phyloP scores from a whole-genome alignment of 2,113 vertebrate species.

The Cynoglossus semilaevis region DNA sequence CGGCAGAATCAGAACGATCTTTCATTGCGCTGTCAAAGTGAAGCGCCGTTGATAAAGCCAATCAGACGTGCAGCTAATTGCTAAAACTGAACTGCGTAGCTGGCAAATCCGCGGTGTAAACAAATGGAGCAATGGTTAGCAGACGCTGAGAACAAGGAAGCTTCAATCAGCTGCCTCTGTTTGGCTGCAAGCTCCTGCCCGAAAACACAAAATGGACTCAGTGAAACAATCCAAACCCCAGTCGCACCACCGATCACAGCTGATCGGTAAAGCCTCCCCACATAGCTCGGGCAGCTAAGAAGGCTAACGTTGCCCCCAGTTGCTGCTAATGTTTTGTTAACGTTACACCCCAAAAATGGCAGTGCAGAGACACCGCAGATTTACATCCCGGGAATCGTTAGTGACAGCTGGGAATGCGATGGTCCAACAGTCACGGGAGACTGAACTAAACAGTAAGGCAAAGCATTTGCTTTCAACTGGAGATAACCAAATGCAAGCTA shows the following conservation, averaged over 20 bases:
- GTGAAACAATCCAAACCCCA: constrained; percentile 20
- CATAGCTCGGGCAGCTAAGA: constrained; percentile 32
- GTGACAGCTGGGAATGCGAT: constrained; percentile 72
- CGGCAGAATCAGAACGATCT: constrained; percentile 13
- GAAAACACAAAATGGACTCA: constrained; percentile 32
- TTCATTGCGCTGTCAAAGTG: constrained; percentile 46
- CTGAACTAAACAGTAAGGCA: background rate
- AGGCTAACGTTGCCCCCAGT: constrained; percentile 29
- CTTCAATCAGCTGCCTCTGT: constrained; percentile 1
- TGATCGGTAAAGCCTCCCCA: constrained; percentile 43
- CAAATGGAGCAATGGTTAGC: constrained; percentile 62
- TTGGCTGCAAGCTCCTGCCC: constrained; percentile 11
- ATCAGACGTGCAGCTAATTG: constrained; percentile 54
- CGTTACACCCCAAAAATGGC: constrained; percentile 76
- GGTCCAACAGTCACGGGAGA: constrained; percentile 23
- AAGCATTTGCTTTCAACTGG: constrained; percentile 1
- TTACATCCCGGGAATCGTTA: constrained; percentile 56
- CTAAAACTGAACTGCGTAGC: constrained; percentile 72
- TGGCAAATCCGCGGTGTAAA: constrained; percentile 75
- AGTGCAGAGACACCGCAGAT: constrained; percentile 66
- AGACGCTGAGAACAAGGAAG: constrained; percentile 40
- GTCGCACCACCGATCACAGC: constrained; percentile 41
- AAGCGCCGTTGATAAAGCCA: constrained; percentile 34
- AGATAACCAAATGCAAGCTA: constrained; percentile 20
- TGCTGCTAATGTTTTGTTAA: constrained; percentile 69